Percentiles rank a stretch among this genome's conserved stretches.
Conservation (phyloP, 2,888 invertebrate species). For the Acanthosepion pharaonis region DNA sequence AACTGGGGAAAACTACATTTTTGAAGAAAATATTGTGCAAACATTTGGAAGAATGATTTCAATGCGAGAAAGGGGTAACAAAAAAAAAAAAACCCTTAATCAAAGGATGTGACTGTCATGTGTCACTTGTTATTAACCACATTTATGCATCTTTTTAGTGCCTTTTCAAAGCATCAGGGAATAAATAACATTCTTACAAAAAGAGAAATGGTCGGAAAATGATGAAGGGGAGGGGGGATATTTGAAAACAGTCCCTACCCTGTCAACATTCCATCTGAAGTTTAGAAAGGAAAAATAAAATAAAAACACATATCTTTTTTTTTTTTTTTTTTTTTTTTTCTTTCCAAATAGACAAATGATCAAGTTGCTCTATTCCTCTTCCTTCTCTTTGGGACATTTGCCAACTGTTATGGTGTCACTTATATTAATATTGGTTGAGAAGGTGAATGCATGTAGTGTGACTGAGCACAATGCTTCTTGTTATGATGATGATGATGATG, state of each 20-base stretch:
- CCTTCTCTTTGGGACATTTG: neutral
- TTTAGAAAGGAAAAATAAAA: neutral
- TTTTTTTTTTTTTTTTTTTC: too few relatives aligned
- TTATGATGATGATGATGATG: neutral
- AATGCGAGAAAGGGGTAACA: neutral
- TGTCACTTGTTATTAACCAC: neutral
- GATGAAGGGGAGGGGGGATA: neutral
- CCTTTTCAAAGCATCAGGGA: constrained; percentile 45
- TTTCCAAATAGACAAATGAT: neutral
- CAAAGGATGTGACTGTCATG: too few relatives aligned
- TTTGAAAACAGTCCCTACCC: neutral
- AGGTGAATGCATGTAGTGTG: neutral
- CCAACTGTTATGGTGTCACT: constrained; percentile 6
- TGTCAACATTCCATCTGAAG: constrained; percentile 40
- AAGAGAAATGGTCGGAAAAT: neutral
- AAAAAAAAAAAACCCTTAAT: neutral
- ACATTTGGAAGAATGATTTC: neutral
- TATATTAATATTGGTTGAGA: neutral
- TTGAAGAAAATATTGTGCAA: neutral
- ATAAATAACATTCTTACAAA: constrained; percentile 40
- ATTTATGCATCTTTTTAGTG: constrained; percentile 25
- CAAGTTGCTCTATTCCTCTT: neutral
- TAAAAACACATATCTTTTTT: too few relatives aligned
- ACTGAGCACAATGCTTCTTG: constrained; percentile 6
- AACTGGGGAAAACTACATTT: neutral